Evolutionary conservation across 2,888 invertebrate species (phyloP).

Genomic region (Drosophila nigritarsus): DNA sequence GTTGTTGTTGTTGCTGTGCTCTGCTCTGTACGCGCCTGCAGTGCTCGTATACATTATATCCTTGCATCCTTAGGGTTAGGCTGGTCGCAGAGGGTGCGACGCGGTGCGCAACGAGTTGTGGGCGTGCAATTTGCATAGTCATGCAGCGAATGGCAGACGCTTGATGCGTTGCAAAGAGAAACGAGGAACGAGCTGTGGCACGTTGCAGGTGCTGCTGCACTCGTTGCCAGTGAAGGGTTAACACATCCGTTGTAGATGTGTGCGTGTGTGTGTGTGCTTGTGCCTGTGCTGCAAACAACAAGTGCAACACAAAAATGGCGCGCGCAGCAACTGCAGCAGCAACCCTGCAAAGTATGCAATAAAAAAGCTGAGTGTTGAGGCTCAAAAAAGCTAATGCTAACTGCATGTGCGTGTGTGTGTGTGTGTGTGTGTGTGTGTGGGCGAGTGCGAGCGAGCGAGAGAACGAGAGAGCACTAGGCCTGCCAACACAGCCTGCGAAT

Average conservation of each 20-base stretch:
- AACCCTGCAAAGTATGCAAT: constrained; percentile 69
- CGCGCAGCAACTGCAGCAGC: constrained; percentile 67
- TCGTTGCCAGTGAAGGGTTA: constrained; percentile 31
- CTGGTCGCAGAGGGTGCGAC: constrained; percentile 6
- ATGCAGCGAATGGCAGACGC: constrained; percentile 34
- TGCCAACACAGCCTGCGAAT: constrained; percentile 25
- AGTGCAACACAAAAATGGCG: constrained; percentile 74
- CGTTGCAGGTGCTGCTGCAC: constrained; percentile 34
- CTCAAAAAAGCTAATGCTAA: not conserved
- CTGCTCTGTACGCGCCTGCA: constrained; percentile 19
- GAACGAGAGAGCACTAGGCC: constrained; percentile 18
- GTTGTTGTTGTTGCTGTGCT: not conserved
- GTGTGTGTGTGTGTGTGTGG: not conserved
- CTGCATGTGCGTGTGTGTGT: constrained; percentile 1
- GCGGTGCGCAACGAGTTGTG: constrained; percentile 7
- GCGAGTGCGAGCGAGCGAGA: not conserved
- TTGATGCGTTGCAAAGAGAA: not conserved
- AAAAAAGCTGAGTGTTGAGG: constrained; percentile 14
- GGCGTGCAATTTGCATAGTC: constrained; percentile 39
- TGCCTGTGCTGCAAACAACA: constrained; percentile 39
- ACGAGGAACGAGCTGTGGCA: not conserved
- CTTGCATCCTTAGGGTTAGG: constrained; percentile 5
- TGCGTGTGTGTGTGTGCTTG: not conserved
- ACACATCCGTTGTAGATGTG: not conserved
- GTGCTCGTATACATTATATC: not conserved